Evolutionary conservation across 2,888 invertebrate genomes (phyloP), one percentile per base, ranked within the genome.

Genomic region (Chrysomela aeneicollis): DNA sequence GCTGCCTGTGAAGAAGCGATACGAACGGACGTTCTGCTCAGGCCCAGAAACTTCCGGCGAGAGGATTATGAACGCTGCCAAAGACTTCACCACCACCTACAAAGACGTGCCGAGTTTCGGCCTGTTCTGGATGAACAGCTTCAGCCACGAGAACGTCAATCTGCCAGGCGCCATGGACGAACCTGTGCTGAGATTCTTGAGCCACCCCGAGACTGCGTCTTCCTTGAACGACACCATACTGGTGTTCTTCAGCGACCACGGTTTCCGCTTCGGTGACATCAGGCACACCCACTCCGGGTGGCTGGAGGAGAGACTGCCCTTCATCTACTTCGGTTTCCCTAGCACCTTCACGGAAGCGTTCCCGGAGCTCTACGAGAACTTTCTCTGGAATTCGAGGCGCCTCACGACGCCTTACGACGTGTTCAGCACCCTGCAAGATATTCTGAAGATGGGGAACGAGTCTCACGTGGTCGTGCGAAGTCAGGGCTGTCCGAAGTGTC

Each of bases 301-400:
- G 85, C 87, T 92, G 73, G 94, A 94, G 77, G 93, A 93, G 73
- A 86, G 93, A n/a, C 77, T 93, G 73, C 94, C 94, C 0, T 89
- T 90, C 73, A 84, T 93, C 50, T 92, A 89, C 74, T 79, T 93
- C 18, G 88, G 87, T 84, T 67, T 90, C 42, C 93, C 94, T 0
- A 80, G 85, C 8, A 84, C 84, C 79, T 88, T 92, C 68, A 86
- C 85, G 66, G 81, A 82, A 2, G 82, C 79, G 12, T 83, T 88
- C 75, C 86, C 89, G 0, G 78, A 84, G 12, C 85, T 87, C 71
- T 86, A 86, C 8, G 82, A 84, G 21, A 86, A 88, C 37, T 77
- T 93, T 18, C 81, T 83, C 42, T 75, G 83, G 0, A 94, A 94
- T 78, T 87, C 87, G 55, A 87, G 88, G 71, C 86, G 89, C 52